These are phyloP conservation scores for Epinephelus coioides DNA, from an alignment of 2,797 vertebrate species.

Conservation along the genomic window DNA sequence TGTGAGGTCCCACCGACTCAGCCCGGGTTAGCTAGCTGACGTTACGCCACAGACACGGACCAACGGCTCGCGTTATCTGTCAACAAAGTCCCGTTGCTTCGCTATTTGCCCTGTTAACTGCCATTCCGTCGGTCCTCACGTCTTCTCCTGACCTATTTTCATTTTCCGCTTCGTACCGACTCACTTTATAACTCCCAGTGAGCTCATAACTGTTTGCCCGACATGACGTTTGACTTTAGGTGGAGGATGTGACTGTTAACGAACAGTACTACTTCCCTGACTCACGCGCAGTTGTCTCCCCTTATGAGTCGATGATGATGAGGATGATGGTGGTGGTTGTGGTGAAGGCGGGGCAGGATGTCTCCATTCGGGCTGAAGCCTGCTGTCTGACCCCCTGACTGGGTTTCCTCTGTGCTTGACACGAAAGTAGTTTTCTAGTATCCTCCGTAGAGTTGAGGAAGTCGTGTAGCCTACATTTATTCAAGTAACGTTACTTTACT, in stretches of 20 bases:
- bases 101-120: neutral
- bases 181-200: neutral
- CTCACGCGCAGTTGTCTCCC: neutral
- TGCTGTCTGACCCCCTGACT: neutral
- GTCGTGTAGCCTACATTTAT: too few relatives aligned
- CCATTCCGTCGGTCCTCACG: slow-evolving; percentile 21
- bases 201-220: neutral
- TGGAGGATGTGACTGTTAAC: neutral
- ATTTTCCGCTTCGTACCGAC: neutral
- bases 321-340: neutral
- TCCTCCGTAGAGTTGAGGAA: too few relatives aligned
- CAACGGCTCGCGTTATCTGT: neutral
- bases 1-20: slow-evolving; percentile 1
- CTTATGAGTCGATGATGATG: neutral
- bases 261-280: neutral
- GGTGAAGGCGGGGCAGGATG: slow-evolving; percentile 39
- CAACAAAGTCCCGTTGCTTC: neutral
- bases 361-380: neutral
- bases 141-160: neutral
- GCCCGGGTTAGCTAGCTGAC: slow-evolving; percentile 20
- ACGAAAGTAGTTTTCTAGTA: neutral
- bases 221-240: neutral
- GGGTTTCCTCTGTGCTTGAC: slow-evolving; percentile 22
- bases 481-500: too few relatives aligned
- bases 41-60: neutral